A percentile compares a stretch with the other conserved stretches of the same genome.
Evolutionary conservation across 2,113 vertebrate species (phyloP).

Genomic region (Phasianus colchicus): DNA sequence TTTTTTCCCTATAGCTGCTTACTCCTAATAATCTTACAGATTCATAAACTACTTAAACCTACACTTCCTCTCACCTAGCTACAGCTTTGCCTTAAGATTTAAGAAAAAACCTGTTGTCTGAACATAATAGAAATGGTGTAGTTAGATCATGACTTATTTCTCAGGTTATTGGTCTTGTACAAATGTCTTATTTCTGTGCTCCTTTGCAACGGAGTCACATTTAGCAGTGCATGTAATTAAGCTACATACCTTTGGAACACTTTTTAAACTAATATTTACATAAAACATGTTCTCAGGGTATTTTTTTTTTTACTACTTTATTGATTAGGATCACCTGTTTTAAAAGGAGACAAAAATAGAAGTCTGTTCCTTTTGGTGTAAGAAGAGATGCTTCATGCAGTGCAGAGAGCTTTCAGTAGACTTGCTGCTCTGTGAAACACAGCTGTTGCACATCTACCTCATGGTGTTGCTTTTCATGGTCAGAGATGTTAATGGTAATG

Average conservation of each 20-base stretch:
- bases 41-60: neutral
- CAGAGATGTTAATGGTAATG: neutral
- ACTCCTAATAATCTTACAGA: neutral
- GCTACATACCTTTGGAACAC: neutral
- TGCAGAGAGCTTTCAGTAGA: neutral
- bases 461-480: neutral
- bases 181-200: neutral
- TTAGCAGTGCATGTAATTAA: conserved; percentile 9
- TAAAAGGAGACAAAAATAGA: neutral
- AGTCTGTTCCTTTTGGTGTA: neutral
- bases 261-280: conserved; percentile 1
- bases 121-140: neutral
- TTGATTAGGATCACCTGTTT: neutral
- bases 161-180: neutral
- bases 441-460: neutral
- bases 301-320: neutral
- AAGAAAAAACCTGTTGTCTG: neutral
- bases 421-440: neutral
- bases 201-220: neutral
- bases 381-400: neutral
- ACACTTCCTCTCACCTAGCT: neutral
- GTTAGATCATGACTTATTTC: neutral
- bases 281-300: neutral
- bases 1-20: neutral
- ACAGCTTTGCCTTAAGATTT: neutral